Conservation (phyloP, 2,888 invertebrate genomes). For the Synergus laeviventris region DNA sequence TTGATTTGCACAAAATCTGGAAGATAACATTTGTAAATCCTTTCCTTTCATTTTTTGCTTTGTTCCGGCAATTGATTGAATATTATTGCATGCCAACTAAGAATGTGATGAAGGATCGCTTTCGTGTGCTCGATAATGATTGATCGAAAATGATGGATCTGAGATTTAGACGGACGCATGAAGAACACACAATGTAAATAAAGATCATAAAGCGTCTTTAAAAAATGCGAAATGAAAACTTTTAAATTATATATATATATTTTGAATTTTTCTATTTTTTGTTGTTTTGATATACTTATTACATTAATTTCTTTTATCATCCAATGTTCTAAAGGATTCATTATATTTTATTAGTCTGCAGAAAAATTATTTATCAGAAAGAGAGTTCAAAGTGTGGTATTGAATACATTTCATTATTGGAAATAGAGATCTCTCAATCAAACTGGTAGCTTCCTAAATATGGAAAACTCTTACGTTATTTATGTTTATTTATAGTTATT, state of each 20-base stretch:
- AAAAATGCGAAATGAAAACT: not conserved
- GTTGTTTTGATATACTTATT: too few species aligned
- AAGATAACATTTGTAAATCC: not conserved
- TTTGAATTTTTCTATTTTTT: too few species aligned
- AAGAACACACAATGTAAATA: not conserved
- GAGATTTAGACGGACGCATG: not conserved
- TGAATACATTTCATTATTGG: too few species aligned
- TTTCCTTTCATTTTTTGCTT: not conserved
- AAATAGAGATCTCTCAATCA: too few species aligned
- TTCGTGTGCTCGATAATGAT: not conserved
- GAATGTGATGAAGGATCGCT: not conserved
- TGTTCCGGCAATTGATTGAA: constrained; percentile 7
- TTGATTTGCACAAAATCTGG: not conserved
- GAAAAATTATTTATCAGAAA: too few species aligned
- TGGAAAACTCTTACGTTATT: too few species aligned
- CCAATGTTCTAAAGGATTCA: too few species aligned
- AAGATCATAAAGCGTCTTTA: constrained; percentile 76
- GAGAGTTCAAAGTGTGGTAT: too few species aligned
- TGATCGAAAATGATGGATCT: constrained; percentile 25
- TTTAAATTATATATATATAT: not conserved
- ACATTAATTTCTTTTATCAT: too few species aligned
- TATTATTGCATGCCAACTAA: not conserved
- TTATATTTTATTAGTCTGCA: too few species aligned
- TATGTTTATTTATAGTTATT: too few species aligned
- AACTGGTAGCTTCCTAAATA: too few species aligned